These are phyloP conservation scores for Luperina testacea DNA, from an alignment of 2,888 invertebrate genomes.

Conservation along the genomic window DNA sequence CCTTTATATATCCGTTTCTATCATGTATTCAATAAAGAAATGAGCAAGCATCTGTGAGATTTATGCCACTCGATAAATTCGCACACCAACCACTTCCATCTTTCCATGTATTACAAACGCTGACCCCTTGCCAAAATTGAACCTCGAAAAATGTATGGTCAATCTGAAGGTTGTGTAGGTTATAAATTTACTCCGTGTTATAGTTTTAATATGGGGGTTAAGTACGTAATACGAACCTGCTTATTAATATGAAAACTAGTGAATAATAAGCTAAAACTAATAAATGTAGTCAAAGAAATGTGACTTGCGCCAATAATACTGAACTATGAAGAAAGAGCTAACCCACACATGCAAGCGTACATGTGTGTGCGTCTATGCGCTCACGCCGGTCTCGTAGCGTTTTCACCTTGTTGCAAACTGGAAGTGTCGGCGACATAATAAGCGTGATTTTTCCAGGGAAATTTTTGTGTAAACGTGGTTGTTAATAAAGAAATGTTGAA, in stretches of 20 bases:
- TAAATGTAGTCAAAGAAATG: constrained; percentile 33
- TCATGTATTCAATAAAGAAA: background rate
- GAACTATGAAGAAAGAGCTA: constrained; percentile 53
- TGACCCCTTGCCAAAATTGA: background rate
- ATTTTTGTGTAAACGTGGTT: constrained; percentile 10
- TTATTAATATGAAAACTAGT: background rate
- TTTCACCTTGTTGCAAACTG: constrained; percentile 67
- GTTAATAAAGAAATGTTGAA: background rate
- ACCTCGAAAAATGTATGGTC: background rate
- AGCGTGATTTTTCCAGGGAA: constrained; percentile 49
- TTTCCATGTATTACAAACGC: constrained; percentile 15
- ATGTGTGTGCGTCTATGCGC: constrained; percentile 30
- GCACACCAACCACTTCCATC: background rate
- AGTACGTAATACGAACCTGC: background rate
- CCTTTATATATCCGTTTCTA: background rate
- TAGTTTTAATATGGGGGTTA: background rate
- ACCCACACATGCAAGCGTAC: background rate
- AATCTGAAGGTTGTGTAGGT: background rate
- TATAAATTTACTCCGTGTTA: background rate
- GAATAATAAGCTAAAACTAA: constrained; percentile 13
- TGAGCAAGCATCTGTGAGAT: constrained; percentile 6
- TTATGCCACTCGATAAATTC: constrained; percentile 3
- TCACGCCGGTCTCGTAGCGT: constrained; percentile 52
- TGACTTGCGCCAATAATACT: constrained; percentile 32
- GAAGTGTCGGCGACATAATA: constrained; percentile 53